Percentiles rank a stretch among this genome's conserved stretches.
These are phyloP conservation scores for Enteromius argenteus DNA, from an alignment of 2,797 vertebrate genomes.

Conservation along the genomic window DNA sequence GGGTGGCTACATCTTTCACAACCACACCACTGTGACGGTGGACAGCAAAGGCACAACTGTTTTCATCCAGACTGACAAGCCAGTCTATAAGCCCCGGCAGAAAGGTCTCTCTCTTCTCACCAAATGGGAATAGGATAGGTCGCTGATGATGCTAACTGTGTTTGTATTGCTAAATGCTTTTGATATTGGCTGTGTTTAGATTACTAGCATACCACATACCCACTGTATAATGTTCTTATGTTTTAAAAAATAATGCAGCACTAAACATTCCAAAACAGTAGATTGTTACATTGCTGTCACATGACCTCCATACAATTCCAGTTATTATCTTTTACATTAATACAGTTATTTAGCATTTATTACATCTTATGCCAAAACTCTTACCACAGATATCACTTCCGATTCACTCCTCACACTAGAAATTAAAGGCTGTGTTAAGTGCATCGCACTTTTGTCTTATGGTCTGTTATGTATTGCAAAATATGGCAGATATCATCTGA, in stretches of 20 bases:
- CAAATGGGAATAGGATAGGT: background rate
- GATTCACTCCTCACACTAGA: background rate
- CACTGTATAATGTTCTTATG: background rate
- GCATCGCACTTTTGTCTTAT: background rate
- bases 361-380: background rate
- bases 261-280: background rate
- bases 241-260: background rate
- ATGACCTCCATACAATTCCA: background rate
- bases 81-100: slow-evolving; percentile 90
- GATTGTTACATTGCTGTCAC: background rate
- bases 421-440: background rate
- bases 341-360: background rate
- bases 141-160: background rate
- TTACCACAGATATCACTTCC: background rate
- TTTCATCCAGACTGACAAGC: slow-evolving; percentile 95
- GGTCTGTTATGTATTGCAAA: background rate
- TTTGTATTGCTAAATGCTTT: background rate
- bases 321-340: background rate
- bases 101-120: slow-evolving; percentile 80
- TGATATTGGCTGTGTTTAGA: background rate
- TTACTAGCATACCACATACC: background rate
- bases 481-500: background rate
- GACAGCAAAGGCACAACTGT: slow-evolving; percentile 89
- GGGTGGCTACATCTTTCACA: slow-evolving; percentile 90
- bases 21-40: slow-evolving; percentile 91